Evolutionary conservation across 2,888 invertebrate genomes (phyloP).

Genomic region (Rhagonycha lutea): DNA sequence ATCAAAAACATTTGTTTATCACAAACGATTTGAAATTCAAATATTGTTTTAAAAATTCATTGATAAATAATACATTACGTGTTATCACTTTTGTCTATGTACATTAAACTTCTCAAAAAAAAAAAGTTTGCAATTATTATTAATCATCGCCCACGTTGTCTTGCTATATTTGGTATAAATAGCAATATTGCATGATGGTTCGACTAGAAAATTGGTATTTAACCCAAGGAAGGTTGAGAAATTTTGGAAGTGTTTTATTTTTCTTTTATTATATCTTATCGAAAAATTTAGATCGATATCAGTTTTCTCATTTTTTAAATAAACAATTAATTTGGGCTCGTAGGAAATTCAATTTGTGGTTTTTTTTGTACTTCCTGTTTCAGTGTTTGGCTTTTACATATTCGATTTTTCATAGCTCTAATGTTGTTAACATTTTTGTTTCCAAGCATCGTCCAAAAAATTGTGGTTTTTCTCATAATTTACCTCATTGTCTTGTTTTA

Average conservation of each 20-base stretch:
- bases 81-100: neutral
- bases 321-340: neutral
- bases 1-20: neutral
- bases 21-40: neutral
- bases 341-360: neutral
- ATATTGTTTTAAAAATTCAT: neutral
- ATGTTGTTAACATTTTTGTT: neutral
- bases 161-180: neutral
- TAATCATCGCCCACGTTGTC: neutral
- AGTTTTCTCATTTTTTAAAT: neutral
- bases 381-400: neutral
- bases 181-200: neutral
- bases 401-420: neutral
- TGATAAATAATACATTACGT: neutral
- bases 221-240: neutral
- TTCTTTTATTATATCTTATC: neutral
- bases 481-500: no score
- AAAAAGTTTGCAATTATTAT: neutral
- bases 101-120: neutral
- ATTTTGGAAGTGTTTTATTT: neutral
- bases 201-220: neutral
- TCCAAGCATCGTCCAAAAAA: neutral
- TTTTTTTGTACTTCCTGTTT: neutral
- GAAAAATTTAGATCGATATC: neutral
- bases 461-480: no score